Percentiles rank a stretch among this genome's conserved stretches.
Evolutionary conservation across 2,113 vertebrate genomes (phyloP).

Genomic region (Cyanoliseus patagonus): DNA sequence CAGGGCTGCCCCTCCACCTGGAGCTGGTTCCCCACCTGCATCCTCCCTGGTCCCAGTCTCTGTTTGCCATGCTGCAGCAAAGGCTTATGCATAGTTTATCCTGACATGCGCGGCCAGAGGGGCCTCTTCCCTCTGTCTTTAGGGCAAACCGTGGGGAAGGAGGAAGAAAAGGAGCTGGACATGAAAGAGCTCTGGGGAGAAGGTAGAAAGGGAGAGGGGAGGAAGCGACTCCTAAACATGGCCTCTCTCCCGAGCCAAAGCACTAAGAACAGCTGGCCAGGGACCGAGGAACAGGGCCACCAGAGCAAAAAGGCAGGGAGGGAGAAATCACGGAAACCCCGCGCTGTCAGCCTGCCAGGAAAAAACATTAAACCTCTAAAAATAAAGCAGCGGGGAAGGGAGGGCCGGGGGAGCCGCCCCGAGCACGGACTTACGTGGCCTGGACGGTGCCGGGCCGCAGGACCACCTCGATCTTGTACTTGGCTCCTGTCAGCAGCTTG

Average conservation of each 20-base stretch:
- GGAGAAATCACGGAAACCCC: not conserved
- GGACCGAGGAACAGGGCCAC: not conserved
- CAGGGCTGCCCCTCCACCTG: not conserved
- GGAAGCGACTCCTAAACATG: not conserved
- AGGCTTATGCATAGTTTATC: not conserved
- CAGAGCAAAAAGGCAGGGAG: not conserved
- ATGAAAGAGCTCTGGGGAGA: not conserved
- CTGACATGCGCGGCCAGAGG: not conserved
- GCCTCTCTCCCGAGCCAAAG: not conserved
- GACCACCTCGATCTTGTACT: conserved; percentile 92
- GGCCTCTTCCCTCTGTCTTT: not conserved
- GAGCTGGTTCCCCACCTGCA: not conserved
- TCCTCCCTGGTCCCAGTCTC: not conserved
- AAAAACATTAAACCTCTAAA: conserved; percentile 46
- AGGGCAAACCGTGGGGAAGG: not conserved
- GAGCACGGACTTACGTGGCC: conserved; percentile 84
- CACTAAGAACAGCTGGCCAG: not conserved
- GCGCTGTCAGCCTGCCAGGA: conserved; percentile 41
- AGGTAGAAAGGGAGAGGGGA: not conserved
- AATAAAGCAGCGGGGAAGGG: not conserved
- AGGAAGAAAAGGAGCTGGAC: not conserved
- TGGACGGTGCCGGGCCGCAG: conserved; percentile 87
- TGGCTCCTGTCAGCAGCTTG: conserved; percentile 94
- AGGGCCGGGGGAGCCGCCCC: not conserved
- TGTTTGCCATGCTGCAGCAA: not conserved